phyloP scores from a whole-genome alignment of 2,113 vertebrate species.

The Bathybates hornii region DNA sequence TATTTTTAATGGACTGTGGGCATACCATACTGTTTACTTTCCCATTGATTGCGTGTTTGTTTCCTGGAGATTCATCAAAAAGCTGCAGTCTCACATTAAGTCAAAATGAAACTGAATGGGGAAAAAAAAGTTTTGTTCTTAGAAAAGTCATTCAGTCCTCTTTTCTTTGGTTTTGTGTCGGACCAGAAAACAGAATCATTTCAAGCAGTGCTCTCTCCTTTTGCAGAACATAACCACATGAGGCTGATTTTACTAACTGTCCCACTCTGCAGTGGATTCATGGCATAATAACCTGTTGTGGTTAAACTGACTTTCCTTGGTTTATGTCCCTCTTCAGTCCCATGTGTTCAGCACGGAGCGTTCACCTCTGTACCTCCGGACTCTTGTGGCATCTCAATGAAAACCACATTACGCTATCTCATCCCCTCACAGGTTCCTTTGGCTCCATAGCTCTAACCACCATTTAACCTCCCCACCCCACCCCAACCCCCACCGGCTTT shows the following conservation, averaged over 20 bases:
- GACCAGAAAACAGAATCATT: neutral
- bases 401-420: conserved; percentile 69
- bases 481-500: neutral
- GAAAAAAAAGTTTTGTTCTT: neutral
- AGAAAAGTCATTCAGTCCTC: neutral
- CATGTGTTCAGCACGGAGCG: neutral
- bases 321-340: conserved; percentile 9
- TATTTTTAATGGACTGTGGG: neutral
- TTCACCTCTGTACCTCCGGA: conserved; percentile 21
- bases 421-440: conserved; percentile 68
- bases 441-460: conserved; percentile 49
- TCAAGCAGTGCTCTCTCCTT: neutral
- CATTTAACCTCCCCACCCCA: conserved; percentile 1
- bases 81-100: neutral
- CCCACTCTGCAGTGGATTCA: neutral
- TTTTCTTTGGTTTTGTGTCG: neutral
- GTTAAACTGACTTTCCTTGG: conserved; percentile 52
- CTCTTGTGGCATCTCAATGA: conserved; percentile 37
- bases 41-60: neutral
- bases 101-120: neutral
- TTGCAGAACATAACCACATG: neutral
- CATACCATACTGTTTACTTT: neutral
- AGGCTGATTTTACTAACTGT: neutral
- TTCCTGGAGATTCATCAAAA: neutral
- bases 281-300: conserved; percentile 30